Conservation (phyloP, 1,140 invertebrate species). For the fruit fly (Drosophila melanogaster) region Release_6_plus_ISO1_MT NT_033779.5:21638001-21638500, state of each 20-base stretch:
- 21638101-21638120: conserved; percentile 97
- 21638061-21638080: conserved; percentile 99
- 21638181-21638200: too few species aligned
- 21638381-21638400: too few species aligned
- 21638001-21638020: conserved; percentile 98
- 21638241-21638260: conserved; percentile 96
- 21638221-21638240: conserved; percentile 92
- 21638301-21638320: conserved; percentile 93
- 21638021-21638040: conserved; percentile 97
- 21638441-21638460: too few species aligned
- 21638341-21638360: conserved; percentile 94
- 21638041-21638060: conserved; percentile 99
- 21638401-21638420: too few species aligned
- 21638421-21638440: too few species aligned
- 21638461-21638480: too few species aligned
- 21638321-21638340: conserved; percentile 94
- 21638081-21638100: conserved; percentile 99
- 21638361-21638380: conserved; percentile 88
- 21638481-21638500: too few species aligned
- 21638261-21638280: conserved; percentile 97
- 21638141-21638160: conserved; percentile 52
- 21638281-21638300: conserved; percentile 96
- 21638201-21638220: too few species aligned
- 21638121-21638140: conserved; percentile 59
- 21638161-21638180: too few species aligned